phyloP scores from a whole-genome alignment of 2,797 vertebrate species.

The Taenioides sp. region DNA sequence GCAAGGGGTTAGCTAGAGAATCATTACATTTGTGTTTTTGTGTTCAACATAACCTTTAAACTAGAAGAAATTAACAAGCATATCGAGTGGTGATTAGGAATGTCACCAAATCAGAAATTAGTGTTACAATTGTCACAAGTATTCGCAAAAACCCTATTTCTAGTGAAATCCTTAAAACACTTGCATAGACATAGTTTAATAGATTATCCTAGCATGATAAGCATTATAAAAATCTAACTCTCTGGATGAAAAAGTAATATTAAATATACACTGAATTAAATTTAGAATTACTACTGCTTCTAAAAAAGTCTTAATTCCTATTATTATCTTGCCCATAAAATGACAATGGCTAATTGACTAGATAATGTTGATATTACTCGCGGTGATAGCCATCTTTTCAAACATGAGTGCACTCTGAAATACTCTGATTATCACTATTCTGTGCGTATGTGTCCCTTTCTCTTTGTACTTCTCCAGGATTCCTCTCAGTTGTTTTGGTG shows the following conservation, averaged over 20 bases:
- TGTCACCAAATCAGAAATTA: neutral
- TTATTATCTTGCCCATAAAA: neutral
- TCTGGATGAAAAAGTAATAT: too few species aligned
- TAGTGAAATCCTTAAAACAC: too few species aligned
- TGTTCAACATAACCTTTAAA: too few species aligned
- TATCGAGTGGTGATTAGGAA: neutral
- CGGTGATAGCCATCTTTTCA: neutral
- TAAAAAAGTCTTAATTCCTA: too few species aligned
- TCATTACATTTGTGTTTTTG: too few species aligned
- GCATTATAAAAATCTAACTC: too few species aligned
- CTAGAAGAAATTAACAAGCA: neutral
- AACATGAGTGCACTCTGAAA: neutral
- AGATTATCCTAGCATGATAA: too few species aligned
- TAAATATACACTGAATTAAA: too few species aligned
- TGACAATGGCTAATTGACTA: neutral
- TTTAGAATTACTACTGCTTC: too few species aligned
- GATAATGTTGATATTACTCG: neutral
- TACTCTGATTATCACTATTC: neutral
- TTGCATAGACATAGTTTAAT: too few species aligned
- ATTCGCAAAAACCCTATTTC: too few species aligned
- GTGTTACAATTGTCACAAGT: neutral
- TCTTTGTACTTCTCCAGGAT: neutral
- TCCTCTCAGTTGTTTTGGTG: constrained; percentile 20
- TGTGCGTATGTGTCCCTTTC: neutral
- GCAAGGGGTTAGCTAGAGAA: too few species aligned